A percentile compares a stretch with the other conserved stretches of the same genome.
Conservation (phyloP, 2,888 invertebrate species). For the Gisinianus flammeolus region DNA sequence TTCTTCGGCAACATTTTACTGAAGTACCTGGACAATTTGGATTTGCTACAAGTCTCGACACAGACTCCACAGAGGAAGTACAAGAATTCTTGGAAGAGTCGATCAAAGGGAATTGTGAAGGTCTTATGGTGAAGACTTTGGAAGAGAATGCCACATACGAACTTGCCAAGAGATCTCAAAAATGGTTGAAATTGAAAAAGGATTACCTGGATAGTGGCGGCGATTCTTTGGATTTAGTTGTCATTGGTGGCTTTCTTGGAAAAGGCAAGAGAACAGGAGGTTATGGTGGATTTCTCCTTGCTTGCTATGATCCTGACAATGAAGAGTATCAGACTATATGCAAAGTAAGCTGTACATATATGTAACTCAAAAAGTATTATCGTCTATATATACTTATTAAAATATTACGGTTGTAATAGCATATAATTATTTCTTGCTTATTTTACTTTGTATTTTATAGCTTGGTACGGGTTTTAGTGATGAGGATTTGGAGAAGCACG, state of each 20-base stretch:
- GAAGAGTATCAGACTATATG: constrained; percentile 94
- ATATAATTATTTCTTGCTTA: background rate
- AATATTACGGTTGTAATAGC: background rate
- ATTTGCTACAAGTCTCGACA: constrained; percentile 84
- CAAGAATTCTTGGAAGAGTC: constrained; percentile 93
- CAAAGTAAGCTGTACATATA: constrained; percentile 70
- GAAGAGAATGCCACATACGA: constrained; percentile 90
- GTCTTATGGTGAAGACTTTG: constrained; percentile 97
- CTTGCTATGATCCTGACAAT: constrained; percentile 85
- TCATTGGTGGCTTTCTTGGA: constrained; percentile 92
- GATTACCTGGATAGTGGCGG: constrained; percentile 97
- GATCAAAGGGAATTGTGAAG: constrained; percentile 95
- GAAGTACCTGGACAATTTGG: constrained; percentile 76
- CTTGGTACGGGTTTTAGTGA: constrained; percentile 95
- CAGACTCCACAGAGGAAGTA: constrained; percentile 86
- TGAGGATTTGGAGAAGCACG: constrained; percentile 79
- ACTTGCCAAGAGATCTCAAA: constrained; percentile 91
- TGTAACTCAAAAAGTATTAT: too few relatives aligned
- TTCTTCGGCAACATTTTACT: constrained; percentile 74
- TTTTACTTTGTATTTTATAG: constrained; percentile 61
- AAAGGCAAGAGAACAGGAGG: constrained; percentile 90
- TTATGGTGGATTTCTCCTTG: constrained; percentile 94
- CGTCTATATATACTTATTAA: too few relatives aligned
- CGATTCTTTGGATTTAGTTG: constrained; percentile 94
- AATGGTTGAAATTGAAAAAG: constrained; percentile 96